These are phyloP conservation scores for Falco berigora DNA, from an alignment of 2,797 vertebrate genomes.

Conservation along the genomic window DNA sequence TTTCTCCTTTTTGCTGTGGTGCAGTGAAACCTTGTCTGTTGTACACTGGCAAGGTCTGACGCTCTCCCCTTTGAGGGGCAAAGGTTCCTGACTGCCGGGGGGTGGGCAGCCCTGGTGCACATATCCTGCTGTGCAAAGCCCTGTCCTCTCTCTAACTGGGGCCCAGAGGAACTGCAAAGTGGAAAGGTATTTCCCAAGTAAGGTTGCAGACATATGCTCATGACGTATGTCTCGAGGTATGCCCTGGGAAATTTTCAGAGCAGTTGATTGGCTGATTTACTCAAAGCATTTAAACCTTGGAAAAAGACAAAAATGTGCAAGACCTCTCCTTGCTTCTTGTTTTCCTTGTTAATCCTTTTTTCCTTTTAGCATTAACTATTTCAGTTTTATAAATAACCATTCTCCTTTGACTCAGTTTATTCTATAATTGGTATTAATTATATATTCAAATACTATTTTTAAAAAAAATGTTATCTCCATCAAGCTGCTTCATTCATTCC, in stretches of 20 bases:
- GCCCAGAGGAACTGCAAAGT: neutral
- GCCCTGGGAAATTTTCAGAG: neutral
- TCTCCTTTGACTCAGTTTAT: neutral
- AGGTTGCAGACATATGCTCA: fast-evolving
- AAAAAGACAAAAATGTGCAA: neutral
- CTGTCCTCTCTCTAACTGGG: neutral
- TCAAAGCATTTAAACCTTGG: neutral
- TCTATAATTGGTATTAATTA: neutral
- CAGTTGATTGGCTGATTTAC: neutral
- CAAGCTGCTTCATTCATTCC: neutral
- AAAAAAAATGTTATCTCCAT: neutral
- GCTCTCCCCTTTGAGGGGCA: neutral
- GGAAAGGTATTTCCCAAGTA: neutral
- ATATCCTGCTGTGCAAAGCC: neutral
- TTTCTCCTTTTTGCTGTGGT: neutral
- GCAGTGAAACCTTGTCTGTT: fast-evolving
- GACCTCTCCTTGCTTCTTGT: neutral
- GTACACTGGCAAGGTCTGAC: neutral
- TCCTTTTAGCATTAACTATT: neutral
- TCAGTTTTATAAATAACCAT: neutral
- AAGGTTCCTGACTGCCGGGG: fast-evolving
- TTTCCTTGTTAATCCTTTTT: neutral
- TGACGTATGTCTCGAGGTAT: neutral
- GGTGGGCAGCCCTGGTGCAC: neutral
- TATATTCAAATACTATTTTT: neutral